A percentile compares a stretch with the other conserved stretches of the same genome.
Conservation (phyloP, 2,797 vertebrate genomes). For the Tadarida brasiliensis region DNA sequence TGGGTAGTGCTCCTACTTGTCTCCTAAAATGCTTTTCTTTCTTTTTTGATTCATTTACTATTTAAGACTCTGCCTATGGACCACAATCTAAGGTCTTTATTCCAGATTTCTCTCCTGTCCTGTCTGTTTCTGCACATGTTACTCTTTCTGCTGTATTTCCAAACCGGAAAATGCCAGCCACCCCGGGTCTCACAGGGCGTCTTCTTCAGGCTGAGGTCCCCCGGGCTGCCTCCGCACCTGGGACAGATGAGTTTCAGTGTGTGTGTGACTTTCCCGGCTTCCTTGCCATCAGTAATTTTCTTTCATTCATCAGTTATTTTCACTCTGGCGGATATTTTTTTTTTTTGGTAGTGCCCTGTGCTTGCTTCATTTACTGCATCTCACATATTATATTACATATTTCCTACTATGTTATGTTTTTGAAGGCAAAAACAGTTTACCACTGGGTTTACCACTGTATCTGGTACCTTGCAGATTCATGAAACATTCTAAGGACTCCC, state of each 20-base stretch:
- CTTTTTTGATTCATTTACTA: slow-evolving; percentile 37
- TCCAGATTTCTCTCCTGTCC: background rate
- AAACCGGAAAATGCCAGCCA: background rate
- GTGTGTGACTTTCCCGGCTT: background rate
- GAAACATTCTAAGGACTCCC: background rate
- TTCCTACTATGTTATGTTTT: background rate
- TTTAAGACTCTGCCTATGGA: background rate
- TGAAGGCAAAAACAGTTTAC: background rate
- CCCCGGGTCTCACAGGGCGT: background rate
- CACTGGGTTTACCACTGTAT: background rate
- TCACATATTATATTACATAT: background rate
- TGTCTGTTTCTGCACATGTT: background rate
- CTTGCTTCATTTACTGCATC: background rate
- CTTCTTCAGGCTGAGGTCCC: background rate
- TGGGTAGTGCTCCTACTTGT: background rate
- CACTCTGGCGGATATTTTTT: background rate
- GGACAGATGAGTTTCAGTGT: background rate
- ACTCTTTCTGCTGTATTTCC: background rate
- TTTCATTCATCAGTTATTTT: slow-evolving; percentile 5
- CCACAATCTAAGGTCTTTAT: background rate
- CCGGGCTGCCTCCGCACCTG: background rate
- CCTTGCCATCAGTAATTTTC: background rate
- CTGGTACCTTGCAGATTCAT: background rate
- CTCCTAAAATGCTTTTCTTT: background rate
- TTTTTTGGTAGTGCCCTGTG: background rate